phyloP scores from a whole-genome alignment of 2,797 vertebrate species.

The Odontamblyopus rebecca region DNA sequence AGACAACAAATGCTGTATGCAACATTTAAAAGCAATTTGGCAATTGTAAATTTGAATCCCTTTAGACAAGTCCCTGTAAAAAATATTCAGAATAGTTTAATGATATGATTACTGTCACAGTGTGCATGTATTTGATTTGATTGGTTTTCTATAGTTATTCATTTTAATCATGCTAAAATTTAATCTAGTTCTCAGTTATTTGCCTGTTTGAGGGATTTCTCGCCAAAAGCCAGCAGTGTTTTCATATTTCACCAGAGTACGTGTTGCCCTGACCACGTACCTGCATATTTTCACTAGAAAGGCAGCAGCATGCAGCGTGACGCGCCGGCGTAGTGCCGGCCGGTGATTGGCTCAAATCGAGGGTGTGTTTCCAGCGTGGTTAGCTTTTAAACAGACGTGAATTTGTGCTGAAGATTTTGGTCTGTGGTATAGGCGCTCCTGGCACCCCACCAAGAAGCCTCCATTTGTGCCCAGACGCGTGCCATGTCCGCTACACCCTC shows the following conservation, averaged over 20 bases:
- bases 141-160: not conserved
- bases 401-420: conserved; percentile 73
- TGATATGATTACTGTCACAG: not conserved
- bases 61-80: not conserved
- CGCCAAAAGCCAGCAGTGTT: not conserved
- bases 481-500: conserved; percentile 38
- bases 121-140: not conserved
- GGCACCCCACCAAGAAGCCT: conserved; percentile 44
- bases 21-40: conserved; percentile 28
- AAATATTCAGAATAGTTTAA: not conserved
- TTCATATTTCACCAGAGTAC: not conserved
- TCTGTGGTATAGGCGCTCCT: conserved; percentile 62
- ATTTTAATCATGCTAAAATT: not conserved
- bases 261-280: conserved; percentile 9
- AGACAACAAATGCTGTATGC: conserved; percentile 28
- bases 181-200: not conserved
- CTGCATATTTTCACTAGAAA: conserved; percentile 47
- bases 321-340: conserved; percentile 57
- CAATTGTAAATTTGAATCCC: not conserved
- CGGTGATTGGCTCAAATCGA: conserved; percentile 75
- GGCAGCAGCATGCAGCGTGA: conserved; percentile 64
- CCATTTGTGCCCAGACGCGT: conserved; percentile 48
- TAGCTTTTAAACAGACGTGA: conserved; percentile 71
- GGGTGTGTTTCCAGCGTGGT: conserved; percentile 75
- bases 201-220: not conserved